Evolutionary conservation across 2,888 invertebrate species (phyloP), one percentile per base, ranked within the genome.

Genomic region (Cryptocephalus moraei): DNA sequence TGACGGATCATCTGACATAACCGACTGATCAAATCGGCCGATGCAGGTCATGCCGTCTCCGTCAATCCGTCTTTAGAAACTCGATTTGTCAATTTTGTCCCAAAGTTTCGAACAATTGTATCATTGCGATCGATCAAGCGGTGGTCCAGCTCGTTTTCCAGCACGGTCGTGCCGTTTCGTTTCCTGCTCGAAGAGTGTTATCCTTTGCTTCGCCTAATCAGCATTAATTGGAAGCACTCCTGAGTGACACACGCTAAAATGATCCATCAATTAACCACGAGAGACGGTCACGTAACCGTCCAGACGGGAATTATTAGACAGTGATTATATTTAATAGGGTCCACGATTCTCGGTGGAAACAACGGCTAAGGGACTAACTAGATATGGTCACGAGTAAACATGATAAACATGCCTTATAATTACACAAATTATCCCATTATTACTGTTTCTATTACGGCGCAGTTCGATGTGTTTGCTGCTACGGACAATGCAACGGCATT

Each of bases 261-360:
- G 45, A 47, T 46, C 46, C 47, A 51, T 52, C 49, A 56, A 56
- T 56, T 51, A 56, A 46, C 41, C 46, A 50, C 46, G 43, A 38
- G 49, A 43, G 45, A 36, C 12, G 36, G 36, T 36, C 36, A 36
- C 36, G 36, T 36, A 36, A 36, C 36, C 12, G 12, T 46, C 47
- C 45, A 51, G 55, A 57, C 52, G 44, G 54, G 49, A 54, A 47
- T 54, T 56, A 56, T 56, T 54, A 57, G 53, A 52, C 52, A 51
- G 49, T 58, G 56, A 56, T 56, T 56, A 53, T 50, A 49, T 54
- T 54, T 56, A 55, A 58, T 56, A 49, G 55, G 50, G 54, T 51
- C 50, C 51, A 49, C 49, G 48, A 46, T 49, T 44, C 22, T 22
- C 33, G 47, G 53, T 52, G 42, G 41, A 43, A 41, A 32, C 43